A percentile compares a stretch with the other conserved stretches of the same genome.
phyloP scores from a whole-genome alignment of 2,797 vertebrate genomes.

The Meda fulgida region DNA sequence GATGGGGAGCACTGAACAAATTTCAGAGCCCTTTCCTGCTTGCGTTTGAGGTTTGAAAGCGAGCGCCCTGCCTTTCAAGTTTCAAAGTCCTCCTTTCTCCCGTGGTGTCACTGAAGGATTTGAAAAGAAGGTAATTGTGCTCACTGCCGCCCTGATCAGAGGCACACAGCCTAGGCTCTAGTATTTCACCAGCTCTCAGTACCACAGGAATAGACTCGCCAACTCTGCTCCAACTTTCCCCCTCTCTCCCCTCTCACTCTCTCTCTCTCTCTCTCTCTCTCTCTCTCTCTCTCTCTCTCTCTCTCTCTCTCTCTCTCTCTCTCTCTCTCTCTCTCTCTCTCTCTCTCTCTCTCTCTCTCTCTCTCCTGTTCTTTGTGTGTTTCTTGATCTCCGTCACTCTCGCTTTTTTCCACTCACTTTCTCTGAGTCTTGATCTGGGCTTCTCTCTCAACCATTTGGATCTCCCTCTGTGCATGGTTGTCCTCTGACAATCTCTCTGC shows the following conservation, averaged over 20 bases:
- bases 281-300: conserved; percentile 48
- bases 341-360: conserved; percentile 53
- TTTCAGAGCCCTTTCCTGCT: conserved; percentile 99
- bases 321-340: conserved; percentile 46
- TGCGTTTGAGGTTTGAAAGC: conserved; percentile 99
- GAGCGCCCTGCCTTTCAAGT: conserved; percentile 99
- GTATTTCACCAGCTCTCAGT: conserved; percentile 99
- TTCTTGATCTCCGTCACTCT: conserved; percentile 35
- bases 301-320: conserved; percentile 44
- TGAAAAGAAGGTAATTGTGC: conserved; percentile 99
- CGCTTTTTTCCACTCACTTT: conserved; percentile 61
- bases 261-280: conserved; percentile 42
- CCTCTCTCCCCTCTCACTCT: conserved; percentile 38
- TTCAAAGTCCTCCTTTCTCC: conserved; percentile 99
- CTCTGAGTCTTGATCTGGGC: conserved; percentile 57
- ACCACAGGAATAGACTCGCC: conserved; percentile 95
- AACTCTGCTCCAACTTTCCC: conserved; percentile 77
- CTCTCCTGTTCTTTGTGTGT: conserved; percentile 22
- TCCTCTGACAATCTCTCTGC: conserved; percentile 13
- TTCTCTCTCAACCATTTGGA: conserved; percentile 66
- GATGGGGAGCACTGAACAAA: conserved; percentile 99
- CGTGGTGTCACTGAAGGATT: conserved; percentile 99
- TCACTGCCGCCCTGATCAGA: conserved; percentile 99
- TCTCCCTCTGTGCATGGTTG: conserved; percentile 49
- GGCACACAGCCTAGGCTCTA: conserved; percentile 96